Conservation (phyloP, 2,888 invertebrate species). For the Mesochorus sp. region DNA sequence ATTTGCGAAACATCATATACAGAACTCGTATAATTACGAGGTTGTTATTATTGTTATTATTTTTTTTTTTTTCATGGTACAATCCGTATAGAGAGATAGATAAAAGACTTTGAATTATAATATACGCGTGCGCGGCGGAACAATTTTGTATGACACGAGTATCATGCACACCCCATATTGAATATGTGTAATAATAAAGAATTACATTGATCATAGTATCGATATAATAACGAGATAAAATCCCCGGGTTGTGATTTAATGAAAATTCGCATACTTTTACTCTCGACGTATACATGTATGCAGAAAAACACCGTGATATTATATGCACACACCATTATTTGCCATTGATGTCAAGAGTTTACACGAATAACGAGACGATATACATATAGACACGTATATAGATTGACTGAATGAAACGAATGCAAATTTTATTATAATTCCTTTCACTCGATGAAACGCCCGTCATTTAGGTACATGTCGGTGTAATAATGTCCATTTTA, state of each 20-base stretch:
- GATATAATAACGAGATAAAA: constrained; percentile 46
- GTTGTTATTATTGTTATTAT: not conserved
- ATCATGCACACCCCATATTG: constrained; percentile 3
- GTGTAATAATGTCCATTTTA: constrained; percentile 16
- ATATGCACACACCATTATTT: constrained; percentile 25
- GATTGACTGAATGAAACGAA: constrained; percentile 13
- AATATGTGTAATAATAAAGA: constrained; percentile 2
- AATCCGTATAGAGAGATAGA: constrained; percentile 15
- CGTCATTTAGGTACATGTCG: constrained; percentile 26
- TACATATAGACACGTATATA: not conserved
- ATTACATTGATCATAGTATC: constrained; percentile 41
- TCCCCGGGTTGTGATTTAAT: constrained; percentile 46
- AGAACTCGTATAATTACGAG: constrained; percentile 16
- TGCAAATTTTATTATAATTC: constrained; percentile 41
- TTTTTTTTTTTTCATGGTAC: constrained; percentile 28
- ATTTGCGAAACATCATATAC: not conserved
- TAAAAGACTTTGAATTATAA: constrained; percentile 38
- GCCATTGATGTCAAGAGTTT: not conserved
- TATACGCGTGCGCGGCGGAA: constrained; percentile 38
- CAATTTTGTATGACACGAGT: constrained; percentile 26
- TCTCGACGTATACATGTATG: not conserved
- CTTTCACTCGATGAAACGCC: constrained; percentile 45
- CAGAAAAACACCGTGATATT: no score
- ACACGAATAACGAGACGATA: constrained; percentile 24
- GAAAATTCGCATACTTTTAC: constrained; percentile 31